Percentiles rank a stretch among this genome's conserved stretches.
phyloP scores from a whole-genome alignment of 2,888 invertebrate species.

The Ectemnius continuus region DNA sequence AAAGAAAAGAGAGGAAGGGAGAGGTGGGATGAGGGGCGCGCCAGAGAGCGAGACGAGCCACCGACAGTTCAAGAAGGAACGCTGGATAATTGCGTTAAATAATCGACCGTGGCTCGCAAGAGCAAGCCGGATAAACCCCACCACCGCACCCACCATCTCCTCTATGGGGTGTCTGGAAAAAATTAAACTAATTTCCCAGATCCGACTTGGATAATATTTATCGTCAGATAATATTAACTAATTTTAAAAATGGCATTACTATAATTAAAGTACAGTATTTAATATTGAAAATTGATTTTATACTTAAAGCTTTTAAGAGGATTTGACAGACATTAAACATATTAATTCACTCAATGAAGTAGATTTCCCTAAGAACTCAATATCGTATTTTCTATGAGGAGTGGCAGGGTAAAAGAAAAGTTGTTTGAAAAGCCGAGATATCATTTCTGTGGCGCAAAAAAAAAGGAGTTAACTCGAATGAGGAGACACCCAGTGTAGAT shows the following conservation, averaged over 20 bases:
- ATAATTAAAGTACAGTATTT: too few species aligned
- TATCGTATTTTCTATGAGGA: not conserved
- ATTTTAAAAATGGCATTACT: too few species aligned
- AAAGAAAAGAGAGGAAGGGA: not conserved
- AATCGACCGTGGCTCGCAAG: conserved; percentile 63
- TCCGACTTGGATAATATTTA: too few species aligned
- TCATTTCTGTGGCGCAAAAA: too few species aligned
- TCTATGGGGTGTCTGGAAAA: not conserved
- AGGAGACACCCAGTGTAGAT: not conserved
- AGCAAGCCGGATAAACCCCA: conserved; percentile 61
- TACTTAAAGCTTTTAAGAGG: too few species aligned
- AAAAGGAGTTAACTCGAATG: not conserved
- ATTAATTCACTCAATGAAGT: too few species aligned
- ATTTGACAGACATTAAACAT: too few species aligned
- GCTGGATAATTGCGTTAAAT: conserved; percentile 71
- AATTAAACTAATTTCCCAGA: not conserved
- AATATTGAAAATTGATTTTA: too few species aligned
- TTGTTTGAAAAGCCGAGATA: not conserved
- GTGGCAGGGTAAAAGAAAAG: not conserved
- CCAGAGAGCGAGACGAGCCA: conserved; percentile 23
- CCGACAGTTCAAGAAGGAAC: conserved; percentile 52
- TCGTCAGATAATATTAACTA: too few species aligned
- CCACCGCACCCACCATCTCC: conserved; percentile 18
- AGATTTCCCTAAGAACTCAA: too few species aligned
- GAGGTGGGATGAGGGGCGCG: too few species aligned